Conservation (phyloP, 2,113 vertebrate species). For the Tenrec ecaudatus region DNA sequence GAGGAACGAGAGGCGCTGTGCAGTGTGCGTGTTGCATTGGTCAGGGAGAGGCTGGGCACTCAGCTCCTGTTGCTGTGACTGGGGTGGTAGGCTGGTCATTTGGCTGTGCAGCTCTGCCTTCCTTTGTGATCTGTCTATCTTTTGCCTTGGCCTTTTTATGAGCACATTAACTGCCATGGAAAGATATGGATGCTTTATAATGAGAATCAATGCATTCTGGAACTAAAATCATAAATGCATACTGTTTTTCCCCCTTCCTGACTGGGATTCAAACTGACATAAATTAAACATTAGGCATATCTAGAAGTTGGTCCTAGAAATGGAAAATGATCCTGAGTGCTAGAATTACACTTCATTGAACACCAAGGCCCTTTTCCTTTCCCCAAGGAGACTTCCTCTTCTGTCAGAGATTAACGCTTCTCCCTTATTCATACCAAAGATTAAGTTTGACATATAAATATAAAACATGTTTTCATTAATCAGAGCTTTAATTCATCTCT, state of each 20-base stretch:
- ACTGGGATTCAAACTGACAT: slow-evolving; percentile 57
- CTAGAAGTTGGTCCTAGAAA: slow-evolving; percentile 52
- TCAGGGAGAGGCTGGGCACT: neutral
- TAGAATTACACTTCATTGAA: slow-evolving; percentile 63
- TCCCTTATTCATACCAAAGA: slow-evolving; percentile 57
- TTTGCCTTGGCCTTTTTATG: slow-evolving; percentile 21
- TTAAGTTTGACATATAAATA: slow-evolving; percentile 59
- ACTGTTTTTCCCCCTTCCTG: slow-evolving; percentile 62
- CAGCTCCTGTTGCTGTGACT: neutral
- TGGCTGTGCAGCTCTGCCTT: neutral
- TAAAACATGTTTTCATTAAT: slow-evolving; percentile 71
- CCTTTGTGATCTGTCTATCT: slow-evolving; percentile 30
- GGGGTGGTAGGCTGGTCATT: neutral
- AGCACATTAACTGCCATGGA: slow-evolving; percentile 59
- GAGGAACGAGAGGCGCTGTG: neutral
- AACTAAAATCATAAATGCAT: slow-evolving; percentile 61
- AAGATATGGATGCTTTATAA: slow-evolving; percentile 56
- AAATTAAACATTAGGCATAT: slow-evolving; percentile 55
- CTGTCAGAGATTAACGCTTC: slow-evolving; percentile 69
- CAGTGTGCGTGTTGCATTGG: neutral
- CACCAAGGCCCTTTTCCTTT: neutral
- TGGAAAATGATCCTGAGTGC: slow-evolving; percentile 31
- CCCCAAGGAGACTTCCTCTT: neutral
- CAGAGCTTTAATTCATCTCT: slow-evolving; percentile 66
- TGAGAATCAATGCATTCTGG: slow-evolving; percentile 66